A percentile compares a stretch with the other conserved stretches of the same genome.
Evolutionary conservation across 2,888 invertebrate species (phyloP).

Genomic region (Drosophila meridiana): DNA sequence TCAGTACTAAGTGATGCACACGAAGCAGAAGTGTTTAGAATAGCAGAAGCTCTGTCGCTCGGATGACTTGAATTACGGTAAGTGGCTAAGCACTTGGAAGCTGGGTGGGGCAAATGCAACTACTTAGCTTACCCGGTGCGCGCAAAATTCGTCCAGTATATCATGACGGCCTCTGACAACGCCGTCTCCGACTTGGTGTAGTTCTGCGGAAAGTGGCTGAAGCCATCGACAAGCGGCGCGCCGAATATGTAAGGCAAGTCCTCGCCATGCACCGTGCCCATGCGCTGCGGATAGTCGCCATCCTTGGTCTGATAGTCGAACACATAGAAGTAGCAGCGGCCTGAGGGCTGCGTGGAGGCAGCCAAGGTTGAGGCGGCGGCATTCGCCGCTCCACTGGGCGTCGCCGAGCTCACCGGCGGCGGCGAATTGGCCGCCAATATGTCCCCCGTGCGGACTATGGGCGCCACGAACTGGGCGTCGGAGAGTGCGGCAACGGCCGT

Average conservation of each 20-base stretch:
- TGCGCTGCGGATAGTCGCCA: slow-evolving; percentile 95
- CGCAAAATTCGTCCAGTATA: slow-evolving; percentile 95
- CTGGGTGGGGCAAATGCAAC: not conserved
- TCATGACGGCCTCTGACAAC: slow-evolving; percentile 94
- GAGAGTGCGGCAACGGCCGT: slow-evolving; percentile 96
- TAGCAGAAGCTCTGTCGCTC: slow-evolving; percentile 19
- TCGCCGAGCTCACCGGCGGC: slow-evolving; percentile 64
- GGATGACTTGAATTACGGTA: slow-evolving; percentile 44
- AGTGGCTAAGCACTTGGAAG: slow-evolving; percentile 33
- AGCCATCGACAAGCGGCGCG: slow-evolving; percentile 93
- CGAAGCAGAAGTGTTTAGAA: slow-evolving; percentile 30
- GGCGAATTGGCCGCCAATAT: slow-evolving; percentile 89
- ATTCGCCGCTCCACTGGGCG: slow-evolving; percentile 69
- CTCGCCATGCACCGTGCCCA: slow-evolving; percentile 97
- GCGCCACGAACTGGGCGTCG: slow-evolving; percentile 97
- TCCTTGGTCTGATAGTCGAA: slow-evolving; percentile 96
- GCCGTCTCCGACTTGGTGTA: slow-evolving; percentile 95
- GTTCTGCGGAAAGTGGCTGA: slow-evolving; percentile 93
- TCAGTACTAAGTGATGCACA: slow-evolving; percentile 63
- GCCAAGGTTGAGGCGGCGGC: slow-evolving; percentile 77
- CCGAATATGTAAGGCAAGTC: slow-evolving; percentile 96
- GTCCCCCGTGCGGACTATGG: slow-evolving; percentile 94
- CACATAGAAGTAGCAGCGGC: slow-evolving; percentile 95
- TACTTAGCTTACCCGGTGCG: slow-evolving; percentile 91
- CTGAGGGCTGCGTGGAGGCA: slow-evolving; percentile 83